Conservation (phyloP, 2,888 invertebrate genomes). For the Lithophane leautieri region DNA sequence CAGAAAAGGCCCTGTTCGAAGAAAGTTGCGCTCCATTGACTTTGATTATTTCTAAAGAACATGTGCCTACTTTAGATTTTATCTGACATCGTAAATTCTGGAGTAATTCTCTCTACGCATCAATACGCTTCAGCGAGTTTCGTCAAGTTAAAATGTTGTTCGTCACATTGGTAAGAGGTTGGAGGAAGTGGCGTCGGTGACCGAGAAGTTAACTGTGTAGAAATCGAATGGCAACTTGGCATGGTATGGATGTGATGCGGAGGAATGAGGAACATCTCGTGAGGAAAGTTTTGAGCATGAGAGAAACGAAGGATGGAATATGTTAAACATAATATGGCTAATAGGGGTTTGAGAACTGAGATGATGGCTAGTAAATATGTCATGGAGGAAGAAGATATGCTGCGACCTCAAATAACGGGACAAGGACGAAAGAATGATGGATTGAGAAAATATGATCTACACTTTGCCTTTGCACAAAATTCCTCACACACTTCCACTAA, state of each 20-base stretch:
- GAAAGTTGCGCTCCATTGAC: conserved; percentile 34
- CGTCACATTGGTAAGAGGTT: not conserved
- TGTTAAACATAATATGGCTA: not conserved
- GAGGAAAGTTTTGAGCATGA: not conserved
- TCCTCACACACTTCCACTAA: not conserved
- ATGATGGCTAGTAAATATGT: not conserved
- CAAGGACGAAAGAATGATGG: not conserved
- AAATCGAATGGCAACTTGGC: not conserved
- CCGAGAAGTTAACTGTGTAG: not conserved
- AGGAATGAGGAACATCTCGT: not conserved
- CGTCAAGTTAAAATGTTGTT: conserved; percentile 7
- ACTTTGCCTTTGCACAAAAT: not conserved
- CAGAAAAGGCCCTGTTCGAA: conserved; percentile 41
- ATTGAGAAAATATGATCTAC: not conserved
- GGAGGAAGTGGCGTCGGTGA: not conserved
- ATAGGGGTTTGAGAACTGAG: not conserved
- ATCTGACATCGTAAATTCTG: conserved; percentile 44
- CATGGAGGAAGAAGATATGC: not conserved
- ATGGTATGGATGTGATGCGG: not conserved
- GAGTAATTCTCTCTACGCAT: not conserved
- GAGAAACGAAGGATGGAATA: not conserved
- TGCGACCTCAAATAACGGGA: not conserved
- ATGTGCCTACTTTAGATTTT: conserved; percentile 47
- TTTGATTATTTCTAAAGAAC: conserved; percentile 13
- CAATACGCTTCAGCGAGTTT: conserved; percentile 21